Evolutionary conservation across 2,888 invertebrate genomes (phyloP).

Genomic region (Carcina quercana): DNA sequence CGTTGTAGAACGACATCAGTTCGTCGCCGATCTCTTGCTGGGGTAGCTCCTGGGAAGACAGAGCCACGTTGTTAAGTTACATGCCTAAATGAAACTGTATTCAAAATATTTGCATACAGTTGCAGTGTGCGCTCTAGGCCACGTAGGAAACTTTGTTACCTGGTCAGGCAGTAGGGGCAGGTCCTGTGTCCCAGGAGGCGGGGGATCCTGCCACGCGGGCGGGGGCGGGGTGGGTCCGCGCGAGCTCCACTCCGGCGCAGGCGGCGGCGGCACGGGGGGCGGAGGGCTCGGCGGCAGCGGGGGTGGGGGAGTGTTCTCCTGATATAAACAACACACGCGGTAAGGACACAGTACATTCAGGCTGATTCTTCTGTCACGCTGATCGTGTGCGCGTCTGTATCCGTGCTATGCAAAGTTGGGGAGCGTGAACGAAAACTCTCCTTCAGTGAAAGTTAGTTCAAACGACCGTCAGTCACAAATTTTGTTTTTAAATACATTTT

Average conservation of each 20-base stretch:
- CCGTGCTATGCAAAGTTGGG: too few relatives aligned
- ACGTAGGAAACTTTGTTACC: slow-evolving; percentile 13
- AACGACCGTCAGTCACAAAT: too few relatives aligned
- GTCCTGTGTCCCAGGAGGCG: slow-evolving; percentile 53
- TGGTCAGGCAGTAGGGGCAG: slow-evolving; percentile 28
- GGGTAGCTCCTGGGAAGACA: slow-evolving; percentile 4
- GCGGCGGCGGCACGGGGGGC: slow-evolving; percentile 20
- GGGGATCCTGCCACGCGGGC: slow-evolving; percentile 39
- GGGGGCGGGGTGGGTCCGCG: slow-evolving; percentile 32
- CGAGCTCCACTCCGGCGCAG: slow-evolving; percentile 19
- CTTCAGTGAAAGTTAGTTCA: too few relatives aligned
- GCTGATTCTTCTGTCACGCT: too few relatives aligned
- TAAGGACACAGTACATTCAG: too few relatives aligned
- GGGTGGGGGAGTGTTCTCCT: slow-evolving; percentile 15
- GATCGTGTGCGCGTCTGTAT: too few relatives aligned
- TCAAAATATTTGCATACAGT: not conserved
- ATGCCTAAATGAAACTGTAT: not conserved
- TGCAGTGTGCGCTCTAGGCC: not conserved
- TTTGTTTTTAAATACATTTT: too few relatives aligned
- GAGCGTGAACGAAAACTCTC: too few relatives aligned
- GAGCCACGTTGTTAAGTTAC: not conserved
- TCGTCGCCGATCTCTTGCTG: slow-evolving; percentile 58
- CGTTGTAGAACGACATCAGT: slow-evolving; percentile 70
- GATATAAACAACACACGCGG: too few relatives aligned
- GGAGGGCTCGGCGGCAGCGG: slow-evolving; percentile 16